Base-by-base conservation (phyloP, 2,113 vertebrate species). In the Acanthisitta chloris region DNA sequence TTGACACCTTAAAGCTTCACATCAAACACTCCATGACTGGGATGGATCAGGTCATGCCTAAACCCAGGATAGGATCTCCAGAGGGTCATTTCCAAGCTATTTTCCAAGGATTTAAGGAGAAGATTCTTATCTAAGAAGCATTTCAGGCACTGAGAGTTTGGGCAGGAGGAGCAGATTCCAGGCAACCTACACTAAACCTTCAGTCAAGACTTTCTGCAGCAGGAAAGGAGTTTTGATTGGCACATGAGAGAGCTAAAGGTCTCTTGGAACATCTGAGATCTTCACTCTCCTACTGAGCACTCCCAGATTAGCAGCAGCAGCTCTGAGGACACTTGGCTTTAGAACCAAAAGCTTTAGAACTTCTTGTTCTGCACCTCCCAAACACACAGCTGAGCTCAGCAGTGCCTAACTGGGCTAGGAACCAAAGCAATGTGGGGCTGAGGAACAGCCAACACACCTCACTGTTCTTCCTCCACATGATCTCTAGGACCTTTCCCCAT, bases 21-120 rank as follows among this genome's bases (percentile, higher is more conserved):
- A 33, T 0, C 25, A 43, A 23, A 2, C 51, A 10, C 49, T 6
- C 19, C 0, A 3, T 21, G 20, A 10, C 0, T 15, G 0, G 5
- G 36, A 20, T 25, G 69, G 18, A 14, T 0, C 59, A 10, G 54
- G 2, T 8, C 3, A 17, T 1, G 17, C 4, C 61, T 17, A 29
- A 7, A 17, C 0, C 73, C 73, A 23, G 2, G 1, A 3, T 2
- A 61, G 23, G 16, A 36, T 17, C 67, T 36, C 38, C 1, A 9
- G 16, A 0, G 29, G 36, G 14, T 24, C 10, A 4, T 29, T 9
- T 34, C 52, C 4, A 2, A 62, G 25, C 14, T 36, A 18, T n/a
- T n/a, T n/a, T n/a, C n/a, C 7, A 5, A 7, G 36, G 17, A 40
- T 59, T 81, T 62, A 21, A 62, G 58, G 43, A 11, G 23, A 13